phyloP scores from a whole-genome alignment of 2,113 vertebrate species.

The Perccottus glenii region DNA sequence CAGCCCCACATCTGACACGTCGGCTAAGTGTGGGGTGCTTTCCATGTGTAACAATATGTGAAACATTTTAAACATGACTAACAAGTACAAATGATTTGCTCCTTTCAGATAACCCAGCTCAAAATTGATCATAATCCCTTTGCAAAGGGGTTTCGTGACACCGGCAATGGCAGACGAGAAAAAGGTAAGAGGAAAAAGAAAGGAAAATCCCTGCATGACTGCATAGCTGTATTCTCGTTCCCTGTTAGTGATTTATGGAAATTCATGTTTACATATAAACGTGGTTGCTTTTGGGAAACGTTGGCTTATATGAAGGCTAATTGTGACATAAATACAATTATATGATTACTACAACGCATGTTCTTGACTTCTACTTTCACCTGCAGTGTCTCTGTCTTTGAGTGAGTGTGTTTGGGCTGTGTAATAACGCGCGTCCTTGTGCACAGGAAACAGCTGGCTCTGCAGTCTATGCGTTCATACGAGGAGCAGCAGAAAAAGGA shows the following conservation, averaged over 20 bases:
- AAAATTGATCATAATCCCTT: conserved; percentile 99
- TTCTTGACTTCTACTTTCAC: neutral
- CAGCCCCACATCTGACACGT: no score
- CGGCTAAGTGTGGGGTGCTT: no score
- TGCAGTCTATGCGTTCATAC: conserved; percentile 94
- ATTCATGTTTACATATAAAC: no score
- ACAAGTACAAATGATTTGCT: neutral
- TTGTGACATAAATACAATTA: neutral
- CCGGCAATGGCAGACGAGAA: conserved; percentile 95
- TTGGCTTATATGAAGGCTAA: neutral
- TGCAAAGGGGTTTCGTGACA: conserved; percentile 98
- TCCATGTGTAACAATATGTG: no score
- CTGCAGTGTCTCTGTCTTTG: neutral
- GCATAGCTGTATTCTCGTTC: no score
- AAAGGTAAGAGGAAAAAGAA: conserved; percentile 85
- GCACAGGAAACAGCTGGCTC: conserved; percentile 92
- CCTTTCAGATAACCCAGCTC: conserved; percentile 93
- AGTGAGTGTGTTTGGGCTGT: conserved; percentile 1
- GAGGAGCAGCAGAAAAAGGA: conserved; percentile 97
- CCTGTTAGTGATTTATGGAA: no score
- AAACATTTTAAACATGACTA: no score
- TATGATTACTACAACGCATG: neutral
- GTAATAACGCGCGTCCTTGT: conserved; percentile 41
- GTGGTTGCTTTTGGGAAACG: no score
- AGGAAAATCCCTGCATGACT: neutral